Evolutionary conservation across 2,113 vertebrate species (phyloP), one percentile per base, ranked within the genome.

Genomic region (Ifrita kowaldi): DNA sequence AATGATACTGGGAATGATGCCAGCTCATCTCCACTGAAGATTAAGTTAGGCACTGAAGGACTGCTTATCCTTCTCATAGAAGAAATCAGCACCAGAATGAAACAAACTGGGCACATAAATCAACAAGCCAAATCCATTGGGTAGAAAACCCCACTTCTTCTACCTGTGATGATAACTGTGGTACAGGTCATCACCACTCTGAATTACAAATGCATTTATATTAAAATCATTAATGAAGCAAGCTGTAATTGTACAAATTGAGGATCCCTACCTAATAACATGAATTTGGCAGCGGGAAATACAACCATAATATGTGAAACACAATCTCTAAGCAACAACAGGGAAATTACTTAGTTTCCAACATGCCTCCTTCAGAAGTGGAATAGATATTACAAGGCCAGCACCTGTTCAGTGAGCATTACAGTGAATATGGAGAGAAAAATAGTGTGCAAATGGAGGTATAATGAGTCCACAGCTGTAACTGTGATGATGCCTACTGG

Each of bases 1-100:
- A 60, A 50, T 28, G 7, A 28, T 41, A 41, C 9, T 0, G 0
- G 12, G 30, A 82, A 42, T 32, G 4, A 35, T 44, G 67, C 10
- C 56, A 52, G 37, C 32, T 44, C 8, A 32, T 52, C 56, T 83
- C 56, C 56, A 53, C 32, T 53, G 32, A 71, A 21, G 10, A 62
- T 53, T 21, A 62, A 26, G 8, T 17, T 44, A 26, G 16, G 9
- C 32, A 44, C 30, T 59, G 30, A 82, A 59, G 24, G 30, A 42
- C 32, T 52, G 13, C 13, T 62, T 17, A 71, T 16, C 21, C 13
- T 52, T 62, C 26, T 50, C 3, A 3, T 5, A 26, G 37, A 62
- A 44, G 26, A 71, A 60, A 62, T 44, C 13, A 44, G 7, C 26
- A 21, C 37, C 13, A 24, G 32, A 26, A 44, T 71, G 26, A 71